Conservation (phyloP, 2,888 invertebrate species). For the Penaeus monodon region DNA sequence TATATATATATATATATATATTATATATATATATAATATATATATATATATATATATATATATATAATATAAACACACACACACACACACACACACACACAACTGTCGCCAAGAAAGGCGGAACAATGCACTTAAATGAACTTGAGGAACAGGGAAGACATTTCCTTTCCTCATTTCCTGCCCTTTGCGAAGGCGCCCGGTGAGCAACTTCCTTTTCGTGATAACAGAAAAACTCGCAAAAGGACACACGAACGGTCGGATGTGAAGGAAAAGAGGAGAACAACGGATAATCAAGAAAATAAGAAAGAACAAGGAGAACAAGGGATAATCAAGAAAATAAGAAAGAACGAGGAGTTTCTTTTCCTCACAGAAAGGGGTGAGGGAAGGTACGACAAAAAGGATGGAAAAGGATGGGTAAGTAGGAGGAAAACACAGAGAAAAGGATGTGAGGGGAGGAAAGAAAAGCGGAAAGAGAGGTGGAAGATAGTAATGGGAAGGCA, state of each 20-base stretch:
- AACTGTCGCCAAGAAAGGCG: no score
- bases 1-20: constrained; percentile 16
- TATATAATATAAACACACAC: not conserved
- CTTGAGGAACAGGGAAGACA: not conserved
- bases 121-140: no score
- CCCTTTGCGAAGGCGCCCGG: no score
- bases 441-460: not conserved
- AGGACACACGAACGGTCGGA: not conserved
- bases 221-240: not conserved
- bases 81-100: not conserved
- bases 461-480: not conserved
- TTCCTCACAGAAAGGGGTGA: no score
- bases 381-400: not conserved
- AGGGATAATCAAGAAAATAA: no score
- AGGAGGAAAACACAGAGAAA: not conserved
- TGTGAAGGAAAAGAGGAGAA: not conserved
- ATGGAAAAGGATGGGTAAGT: not conserved
- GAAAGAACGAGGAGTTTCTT: no score
- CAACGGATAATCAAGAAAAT: not conserved
- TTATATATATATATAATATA: constrained; percentile 11
- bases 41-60: constrained; percentile 12
- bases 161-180: no score
- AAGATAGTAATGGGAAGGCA: not conserved
- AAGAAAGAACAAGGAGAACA: not conserved
- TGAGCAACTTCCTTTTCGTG: no score